Evolutionary conservation across 2,888 invertebrate genomes (phyloP), one percentile per base, ranked within the genome.

Genomic region (Himalopsyche kuldschensis): DNA sequence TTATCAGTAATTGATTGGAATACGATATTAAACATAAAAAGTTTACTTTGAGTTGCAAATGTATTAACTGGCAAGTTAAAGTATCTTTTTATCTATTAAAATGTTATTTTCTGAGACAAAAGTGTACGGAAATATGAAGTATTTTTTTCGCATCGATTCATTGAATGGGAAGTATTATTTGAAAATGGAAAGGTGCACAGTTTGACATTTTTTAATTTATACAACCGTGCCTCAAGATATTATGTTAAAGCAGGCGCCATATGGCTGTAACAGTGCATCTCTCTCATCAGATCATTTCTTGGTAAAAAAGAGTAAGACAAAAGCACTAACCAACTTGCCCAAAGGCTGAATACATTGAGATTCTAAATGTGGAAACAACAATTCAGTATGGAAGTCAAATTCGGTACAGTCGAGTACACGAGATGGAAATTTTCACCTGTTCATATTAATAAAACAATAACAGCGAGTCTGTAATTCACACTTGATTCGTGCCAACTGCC

Each of bases 211-310:
- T 55, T 55, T 20, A 55, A 55, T 55, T 55, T 81, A 84, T 81
- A 84, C 75, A 81, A 84, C 69, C 84, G 78, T 31, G 63, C 75
- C 31, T 63, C 55, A 78, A 24, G 31, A 30, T 79, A 86, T 84
- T 86, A 84, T 75, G 81, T 82, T 63, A 80, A 80, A 80, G 83
- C 83, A 84, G 84, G 86, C 86, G 86, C 86, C 86, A 86, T 86
- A 84, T 86, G 86, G 86, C 84, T 84, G 86, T 78, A 79, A 84
- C 80, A 78, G 78, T 84, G 69, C 82, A 82, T 84, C 83, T 82
- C 82, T 41, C 82, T 84, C 75, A 79, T 78, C 55, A 24, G 55
- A 41, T 31, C 81, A 79, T 83, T 69, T 83, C 78, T 77, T 76
- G 75, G 55, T 31, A 69, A 78, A 78, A 24, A 32, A 77, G 77